Conservation (phyloP, 1,140 invertebrate species). For the Eueides isabella region DNA sequence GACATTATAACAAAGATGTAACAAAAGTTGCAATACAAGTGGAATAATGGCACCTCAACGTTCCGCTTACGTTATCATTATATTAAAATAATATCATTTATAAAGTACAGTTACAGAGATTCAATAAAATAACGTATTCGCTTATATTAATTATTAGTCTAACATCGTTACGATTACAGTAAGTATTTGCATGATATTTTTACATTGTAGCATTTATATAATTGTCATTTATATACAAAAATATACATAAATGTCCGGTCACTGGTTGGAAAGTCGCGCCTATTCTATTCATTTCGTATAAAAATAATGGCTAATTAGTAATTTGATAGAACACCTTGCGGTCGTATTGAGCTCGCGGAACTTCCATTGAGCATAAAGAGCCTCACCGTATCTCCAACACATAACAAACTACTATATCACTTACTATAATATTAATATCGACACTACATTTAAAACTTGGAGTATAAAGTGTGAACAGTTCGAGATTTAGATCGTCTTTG, state of each 20-base stretch:
- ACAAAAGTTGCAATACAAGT: constrained; percentile 49
- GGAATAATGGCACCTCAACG: constrained; percentile 76
- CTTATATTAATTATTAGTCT: constrained; percentile 41
- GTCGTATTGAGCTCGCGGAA: constrained; percentile 51
- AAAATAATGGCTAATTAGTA: constrained; percentile 70
- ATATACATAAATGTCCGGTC: constrained; percentile 77
- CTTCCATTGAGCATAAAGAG: constrained; percentile 53
- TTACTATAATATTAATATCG: constrained; percentile 6
- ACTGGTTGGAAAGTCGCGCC: constrained; percentile 45
- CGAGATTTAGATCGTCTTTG: neutral
- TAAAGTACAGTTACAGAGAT: constrained; percentile 78
- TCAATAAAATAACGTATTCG: constrained; percentile 61
- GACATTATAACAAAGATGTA: constrained; percentile 25
- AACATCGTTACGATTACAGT: constrained; percentile 58
- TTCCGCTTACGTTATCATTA: constrained; percentile 68
- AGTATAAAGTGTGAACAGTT: neutral
- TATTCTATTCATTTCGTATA: constrained; percentile 55
- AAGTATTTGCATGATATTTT: constrained; percentile 70
- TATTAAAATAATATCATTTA: constrained; percentile 74
- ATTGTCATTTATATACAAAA: constrained; percentile 79
- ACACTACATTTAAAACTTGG: constrained; percentile 1
- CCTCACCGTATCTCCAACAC: neutral
- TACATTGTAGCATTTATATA: constrained; percentile 72
- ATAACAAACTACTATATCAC: constrained; percentile 8
- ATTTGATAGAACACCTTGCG: constrained; percentile 56